These are phyloP conservation scores for Sinocyclocheilus maitianheensis DNA, from an alignment of 2,113 vertebrate species.

Conservation along the genomic window DNA sequence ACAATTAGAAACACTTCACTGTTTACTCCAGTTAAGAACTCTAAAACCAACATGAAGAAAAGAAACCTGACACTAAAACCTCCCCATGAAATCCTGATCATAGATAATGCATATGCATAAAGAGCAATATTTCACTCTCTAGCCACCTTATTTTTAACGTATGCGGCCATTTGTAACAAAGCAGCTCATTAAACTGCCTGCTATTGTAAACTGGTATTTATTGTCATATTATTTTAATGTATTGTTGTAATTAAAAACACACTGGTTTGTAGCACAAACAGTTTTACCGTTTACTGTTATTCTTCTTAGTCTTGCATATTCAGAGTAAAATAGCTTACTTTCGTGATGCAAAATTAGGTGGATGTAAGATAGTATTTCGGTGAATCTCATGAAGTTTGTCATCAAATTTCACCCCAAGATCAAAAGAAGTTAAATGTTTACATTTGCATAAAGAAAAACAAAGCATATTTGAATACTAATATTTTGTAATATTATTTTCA, in stretches of 20 bases:
- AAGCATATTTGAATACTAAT: background rate
- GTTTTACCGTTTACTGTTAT: no score
- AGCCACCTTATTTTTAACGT: no score
- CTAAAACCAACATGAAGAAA: constrained; percentile 23
- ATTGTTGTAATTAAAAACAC: no score
- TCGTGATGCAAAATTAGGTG: no score
- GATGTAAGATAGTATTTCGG: background rate
- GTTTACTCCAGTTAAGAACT: constrained; percentile 27
- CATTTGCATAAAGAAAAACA: background rate
- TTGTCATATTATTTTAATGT: no score
- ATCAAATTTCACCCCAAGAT: background rate
- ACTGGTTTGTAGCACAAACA: no score
- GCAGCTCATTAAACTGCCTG: no score
- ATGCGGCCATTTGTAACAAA: no score
- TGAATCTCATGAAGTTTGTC: background rate
- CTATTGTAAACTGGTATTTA: no score
- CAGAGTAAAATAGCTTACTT: no score
- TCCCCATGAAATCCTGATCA: background rate
- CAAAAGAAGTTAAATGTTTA: background rate
- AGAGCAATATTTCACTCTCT: background rate
- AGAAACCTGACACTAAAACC: constrained; percentile 22
- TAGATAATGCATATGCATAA: background rate
- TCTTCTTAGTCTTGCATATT: no score
- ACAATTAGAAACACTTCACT: background rate
- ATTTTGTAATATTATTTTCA: background rate